Base-by-base conservation (phyloP, 2,797 vertebrate genomes). In the Poeciliopsis turneri region DNA sequence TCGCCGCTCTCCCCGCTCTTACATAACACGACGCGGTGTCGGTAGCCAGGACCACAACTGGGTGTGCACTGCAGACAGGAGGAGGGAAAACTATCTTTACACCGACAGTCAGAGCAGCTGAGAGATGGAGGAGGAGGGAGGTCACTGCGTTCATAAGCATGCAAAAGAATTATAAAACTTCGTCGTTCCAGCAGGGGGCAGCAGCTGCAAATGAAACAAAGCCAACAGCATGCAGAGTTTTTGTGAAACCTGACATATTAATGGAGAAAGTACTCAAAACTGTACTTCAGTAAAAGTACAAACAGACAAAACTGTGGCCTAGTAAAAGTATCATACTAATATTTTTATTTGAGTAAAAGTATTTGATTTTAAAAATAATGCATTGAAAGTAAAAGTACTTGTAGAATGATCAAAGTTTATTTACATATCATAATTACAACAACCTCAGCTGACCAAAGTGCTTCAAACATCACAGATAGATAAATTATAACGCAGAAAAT, bases 11-110 rank as follows among this genome's bases (percentile, higher is more conserved):
- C 98, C 0, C 98, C 97, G 1, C 97, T 97, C 90, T 97, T 98
- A 91, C 98, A 99, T 78, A 99, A 95, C 73, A 99, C 95, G 7
- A 97, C 93, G 25, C 98, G 96, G 91, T 98, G 97, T 78, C 98
- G 97, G 93, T 97, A 97, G 68, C 98, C 98, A 0, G 97, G 98
- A 16, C 98, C 98, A 1, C 98, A 99, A 93, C 95, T 97, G 0
- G 98, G 98, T 33, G 97, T 97, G 82, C 98, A 99, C 98, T 99
- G 94, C 36, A 33, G 84, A 86, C 33, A 84, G 77, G 36, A 68
- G 61, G 39, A 70, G 61, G 33, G 81, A 43, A 53, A 9, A 75
- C 47, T 39, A 61, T 20, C 20, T 15, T n/a, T 0, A 70, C 74
- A 80, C 72, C 41, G 10, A 85, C 23, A 82, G 77, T 70, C 45